Base-by-base conservation (phyloP, 2,888 invertebrate species). In the Apoda limacodes region DNA sequence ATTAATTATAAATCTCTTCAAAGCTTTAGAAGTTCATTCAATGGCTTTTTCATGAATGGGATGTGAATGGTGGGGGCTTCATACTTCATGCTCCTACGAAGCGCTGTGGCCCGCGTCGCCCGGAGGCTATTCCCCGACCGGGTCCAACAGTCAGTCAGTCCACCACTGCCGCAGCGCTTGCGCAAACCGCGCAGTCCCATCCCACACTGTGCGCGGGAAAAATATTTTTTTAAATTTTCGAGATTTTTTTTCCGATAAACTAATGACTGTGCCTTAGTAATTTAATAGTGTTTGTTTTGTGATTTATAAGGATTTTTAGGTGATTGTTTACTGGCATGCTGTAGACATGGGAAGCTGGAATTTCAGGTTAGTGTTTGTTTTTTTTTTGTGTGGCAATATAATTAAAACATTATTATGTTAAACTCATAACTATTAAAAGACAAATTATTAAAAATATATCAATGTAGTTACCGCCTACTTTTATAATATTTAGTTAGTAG, bases 21-120 rank as follows among this genome's bases (percentile, higher is more conserved):
- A n/a, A n/a, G n/a, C n/a, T n/a, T n/a, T n/a, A n/a, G n/a, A n/a
- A n/a, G n/a, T n/a, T n/a, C n/a, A n/a, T n/a, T n/a, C n/a, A n/a
- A n/a, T n/a, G n/a, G n/a, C n/a, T n/a, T n/a, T n/a, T n/a, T n/a
- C 67, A 75, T 75, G 71, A 74, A 75, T 75, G 68, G 50, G 42
- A 35, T n/a, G n/a, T n/a, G 39, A 42, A 55, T 64, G 71, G 76
- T 56, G 72, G 72, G 64, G 72, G 56, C 40, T 47, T n/a, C n/a
- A n/a, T 44, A 25, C 43, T 48, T 53, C 63, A 58, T 58, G 60
- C 56, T 59, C 58, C 47, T 48, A 63, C 59, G 46, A 38, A 39
- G 28, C 38, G 41, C 38, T 25, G 42, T 32, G 46, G 51, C 34
- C n/a, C 42, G 40, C 35, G 32, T 59, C 40, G 48, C 50, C n/a